These are phyloP conservation scores for Nomada lathburiana DNA, from an alignment of 2,888 invertebrate genomes.

Conservation along the genomic window DNA sequence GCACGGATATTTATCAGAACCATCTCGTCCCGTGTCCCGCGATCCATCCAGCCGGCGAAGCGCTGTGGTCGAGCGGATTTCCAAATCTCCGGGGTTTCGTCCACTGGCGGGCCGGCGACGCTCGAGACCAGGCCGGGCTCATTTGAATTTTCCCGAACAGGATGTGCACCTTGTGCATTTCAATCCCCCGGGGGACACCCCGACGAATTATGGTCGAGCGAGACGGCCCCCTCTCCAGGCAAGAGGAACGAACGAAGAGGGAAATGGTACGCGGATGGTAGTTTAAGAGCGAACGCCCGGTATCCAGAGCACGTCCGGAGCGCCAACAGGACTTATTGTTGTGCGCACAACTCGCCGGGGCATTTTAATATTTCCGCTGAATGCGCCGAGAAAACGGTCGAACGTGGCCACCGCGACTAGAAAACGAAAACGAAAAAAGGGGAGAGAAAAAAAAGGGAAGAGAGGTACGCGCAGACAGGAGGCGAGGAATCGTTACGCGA, in stretches of 20 bases:
- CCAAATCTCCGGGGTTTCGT: slow-evolving; percentile 61
- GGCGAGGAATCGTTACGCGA: slow-evolving; percentile 65
- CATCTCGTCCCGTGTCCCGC: slow-evolving; percentile 37
- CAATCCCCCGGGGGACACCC: slow-evolving; percentile 77
- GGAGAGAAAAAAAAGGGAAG: slow-evolving; percentile 45
- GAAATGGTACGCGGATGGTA: slow-evolving; percentile 67
- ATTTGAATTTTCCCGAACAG: slow-evolving; percentile 80
- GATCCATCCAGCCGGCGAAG: slow-evolving; percentile 24
- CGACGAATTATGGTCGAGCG: slow-evolving; percentile 72
- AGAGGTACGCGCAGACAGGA: slow-evolving; percentile 51
- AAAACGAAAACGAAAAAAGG: slow-evolving; percentile 3
- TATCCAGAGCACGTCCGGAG: slow-evolving; percentile 82
- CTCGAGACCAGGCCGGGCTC: slow-evolving; percentile 39
- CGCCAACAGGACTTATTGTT: slow-evolving; percentile 78
- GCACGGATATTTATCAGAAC: slow-evolving; percentile 23
- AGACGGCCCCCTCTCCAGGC: slow-evolving; percentile 34
- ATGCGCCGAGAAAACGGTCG: slow-evolving; percentile 60
- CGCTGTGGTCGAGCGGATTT: slow-evolving; percentile 56
- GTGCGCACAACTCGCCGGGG: slow-evolving; percentile 75
- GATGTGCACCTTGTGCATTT: slow-evolving; percentile 82
- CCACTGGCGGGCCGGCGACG: slow-evolving; percentile 1
- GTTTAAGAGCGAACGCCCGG: slow-evolving; percentile 74
- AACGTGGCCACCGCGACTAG: slow-evolving; percentile 28
- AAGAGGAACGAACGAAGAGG: slow-evolving; percentile 46
- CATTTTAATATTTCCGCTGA: slow-evolving; percentile 82